Evolutionary conservation across 2,888 invertebrate species (phyloP), one percentile per base, ranked within the genome.

Genomic region (Boloria selene): DNA sequence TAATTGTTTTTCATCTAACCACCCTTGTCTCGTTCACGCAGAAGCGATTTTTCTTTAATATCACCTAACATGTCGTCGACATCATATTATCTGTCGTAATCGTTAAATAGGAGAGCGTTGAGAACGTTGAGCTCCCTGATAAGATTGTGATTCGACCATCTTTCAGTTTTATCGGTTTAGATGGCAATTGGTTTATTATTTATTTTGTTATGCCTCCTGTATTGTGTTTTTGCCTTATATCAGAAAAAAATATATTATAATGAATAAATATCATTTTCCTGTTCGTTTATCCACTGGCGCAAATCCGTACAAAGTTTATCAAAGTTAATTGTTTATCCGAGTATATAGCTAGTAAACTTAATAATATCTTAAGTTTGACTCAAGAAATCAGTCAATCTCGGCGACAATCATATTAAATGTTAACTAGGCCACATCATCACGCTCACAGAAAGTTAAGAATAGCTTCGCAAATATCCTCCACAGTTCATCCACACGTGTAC

Each of bases 11-110:
- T 50, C 2, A 38, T 38, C 10, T 38, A 38, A 38, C 10, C 22
- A 22, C 45, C 13, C 16, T 22, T 45, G 1, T n/a, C 13, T 22
- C 13, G 45, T 45, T 26, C 45, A n/a, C 45, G 4, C 13, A 45
- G 22, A 44, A 45, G 13, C 45, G 3, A 38, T 50, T 49, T 59
- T 31, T 18, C 31, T 26, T 38, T 59, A 16, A 50, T 31, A 50
- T 49, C 31, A 22, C 58, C 22, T 63, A 61, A 69, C 54, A 67
- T 60, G 58, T 70, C 17, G 16, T 50, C 70, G 61, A 70, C 55
- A 61, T 68, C 68, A 71, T 65, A 68, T n/a, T n/a, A n/a, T 38
- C 68, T 64, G 62, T 61, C 69, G 67, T 74, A 68, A 73, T 67
- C 74, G 70, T 74, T 74, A 72, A 73, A 68, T 65, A 66, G 51